These are phyloP conservation scores for Chelon auratus DNA, from an alignment of 2,797 vertebrate species.

Conservation along the genomic window DNA sequence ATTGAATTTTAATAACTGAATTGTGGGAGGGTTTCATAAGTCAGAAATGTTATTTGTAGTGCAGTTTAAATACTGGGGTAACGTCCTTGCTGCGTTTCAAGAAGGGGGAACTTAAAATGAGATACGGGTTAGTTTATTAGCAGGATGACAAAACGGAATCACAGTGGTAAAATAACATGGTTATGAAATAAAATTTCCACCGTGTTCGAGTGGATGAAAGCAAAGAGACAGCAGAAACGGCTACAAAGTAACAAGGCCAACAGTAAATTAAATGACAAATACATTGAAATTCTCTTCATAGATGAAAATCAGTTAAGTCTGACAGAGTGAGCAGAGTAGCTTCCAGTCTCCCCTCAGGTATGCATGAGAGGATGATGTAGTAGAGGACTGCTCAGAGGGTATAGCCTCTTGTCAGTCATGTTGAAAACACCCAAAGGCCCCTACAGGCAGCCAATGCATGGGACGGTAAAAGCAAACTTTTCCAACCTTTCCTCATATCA, in stretches of 20 bases:
- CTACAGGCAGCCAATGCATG: too few species aligned
- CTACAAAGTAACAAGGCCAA: background rate
- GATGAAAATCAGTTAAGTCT: background rate
- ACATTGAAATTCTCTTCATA: conserved; percentile 7
- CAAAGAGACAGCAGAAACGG: background rate
- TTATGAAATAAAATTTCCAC: conserved; percentile 11
- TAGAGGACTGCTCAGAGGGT: too few species aligned
- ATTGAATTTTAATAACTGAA: conserved; percentile 17
- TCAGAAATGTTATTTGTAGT: background rate
- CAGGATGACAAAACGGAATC: conserved; percentile 2
- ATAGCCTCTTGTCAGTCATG: too few species aligned
- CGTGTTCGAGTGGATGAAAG: conserved; percentile 15
- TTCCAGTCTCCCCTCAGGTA: too few species aligned
- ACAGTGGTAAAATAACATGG: background rate
- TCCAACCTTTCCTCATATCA: too few species aligned
- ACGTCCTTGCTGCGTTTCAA: conserved; percentile 1
- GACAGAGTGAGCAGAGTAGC: background rate
- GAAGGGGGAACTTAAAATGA: background rate
- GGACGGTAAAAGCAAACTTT: too few species aligned
- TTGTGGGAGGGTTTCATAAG: background rate
- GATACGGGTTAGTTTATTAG: conserved; percentile 11
- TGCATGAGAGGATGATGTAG: too few species aligned
- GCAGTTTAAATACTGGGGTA: conserved; percentile 11
- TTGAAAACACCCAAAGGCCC: too few species aligned
- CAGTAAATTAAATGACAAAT: conserved; percentile 1